Base-by-base conservation (phyloP, 2,888 invertebrate genomes). In the Thecophora atra region DNA sequence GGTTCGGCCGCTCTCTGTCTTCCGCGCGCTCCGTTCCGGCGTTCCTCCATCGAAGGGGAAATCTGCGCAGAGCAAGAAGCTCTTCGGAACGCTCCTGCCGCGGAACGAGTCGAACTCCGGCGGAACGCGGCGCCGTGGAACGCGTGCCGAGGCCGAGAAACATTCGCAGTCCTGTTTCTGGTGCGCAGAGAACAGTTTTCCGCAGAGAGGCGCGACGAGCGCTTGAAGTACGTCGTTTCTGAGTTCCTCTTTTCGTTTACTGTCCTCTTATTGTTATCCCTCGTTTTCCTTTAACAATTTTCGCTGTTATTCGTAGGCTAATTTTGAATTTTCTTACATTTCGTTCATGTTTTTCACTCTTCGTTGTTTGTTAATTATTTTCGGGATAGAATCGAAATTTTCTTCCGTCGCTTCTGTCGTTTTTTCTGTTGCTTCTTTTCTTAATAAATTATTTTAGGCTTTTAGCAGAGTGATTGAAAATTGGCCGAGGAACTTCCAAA, bases 91-190 rank as follows among this genome's bases (percentile, higher is more conserved):
- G 58, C 28, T 17, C 2, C 1, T n/a, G 24, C 6, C 21, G n/a
- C 47, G 26, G 37, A 63, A 70, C 13, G 21, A 7, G 37, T 5
- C 11, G 70, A 19, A 70, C 60, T 30, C 51, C 17, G 51, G 24
- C 52, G 63, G 24, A 63, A 37, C 52, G 51, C 24, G n/a, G 42
- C 54, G 13, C 19, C 19, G 42, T 15, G 44, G n/a, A 26, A 69
- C 44, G 58, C 44, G 13, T 15, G 44, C 24, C 42, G 19, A 44
- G 17, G n/a, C n/a, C n/a, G n/a, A 44, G 24, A 42, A 69, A 26
- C 24, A 58, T 24, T 67, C 21, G 19, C 19, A 3, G 28, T 58
- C 58, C 15, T 28, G 47, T 13, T 37, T 58, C 24, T 58, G n/a
- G n/a, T n/a, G 11, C 3, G 28, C 58, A 5, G 26, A 21, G 24